phyloP scores from a whole-genome alignment of 2,888 invertebrate genomes.

The Emmelina monodactyla region DNA sequence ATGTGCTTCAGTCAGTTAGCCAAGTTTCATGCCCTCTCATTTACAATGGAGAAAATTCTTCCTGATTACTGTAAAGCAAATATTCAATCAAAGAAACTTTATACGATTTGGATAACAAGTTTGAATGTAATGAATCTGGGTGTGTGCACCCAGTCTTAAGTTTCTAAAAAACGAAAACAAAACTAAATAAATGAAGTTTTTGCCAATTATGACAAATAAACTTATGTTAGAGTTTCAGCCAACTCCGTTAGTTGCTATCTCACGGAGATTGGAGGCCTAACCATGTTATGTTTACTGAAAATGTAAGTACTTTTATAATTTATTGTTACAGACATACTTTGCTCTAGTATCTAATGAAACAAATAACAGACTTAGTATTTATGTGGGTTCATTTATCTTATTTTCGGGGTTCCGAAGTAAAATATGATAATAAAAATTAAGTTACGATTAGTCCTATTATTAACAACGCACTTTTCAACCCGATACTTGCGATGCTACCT shows the following conservation, averaged over 20 bases:
- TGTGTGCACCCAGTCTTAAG: not conserved
- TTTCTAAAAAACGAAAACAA: slow-evolving; percentile 18
- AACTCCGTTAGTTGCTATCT: slow-evolving; percentile 16
- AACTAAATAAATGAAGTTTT: slow-evolving; percentile 18
- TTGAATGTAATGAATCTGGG: too few relatives aligned
- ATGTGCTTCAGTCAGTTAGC: slow-evolving; percentile 30
- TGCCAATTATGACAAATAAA: slow-evolving; percentile 17
- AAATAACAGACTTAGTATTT: too few relatives aligned
- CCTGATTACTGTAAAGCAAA: slow-evolving; percentile 26
- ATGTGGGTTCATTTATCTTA: too few relatives aligned
- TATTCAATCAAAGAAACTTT: slow-evolving; percentile 20
- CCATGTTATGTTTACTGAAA: slow-evolving; percentile 31
- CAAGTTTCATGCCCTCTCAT: slow-evolving; percentile 33
- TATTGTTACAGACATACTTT: too few relatives aligned
- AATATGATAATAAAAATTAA: too few relatives aligned
- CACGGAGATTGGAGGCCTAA: slow-evolving; percentile 41
- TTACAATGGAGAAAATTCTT: slow-evolving; percentile 22
- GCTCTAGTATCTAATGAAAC: too few relatives aligned
- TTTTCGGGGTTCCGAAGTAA: too few relatives aligned
- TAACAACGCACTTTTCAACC: too few relatives aligned
- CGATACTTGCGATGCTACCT: too few relatives aligned
- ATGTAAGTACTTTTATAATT: too few relatives aligned
- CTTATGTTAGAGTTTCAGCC: slow-evolving; percentile 18
- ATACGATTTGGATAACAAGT: too few relatives aligned
- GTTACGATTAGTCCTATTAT: too few relatives aligned